Conservation (phyloP, 1,140 invertebrate species). For the Nasonia longicornis region DNA sequence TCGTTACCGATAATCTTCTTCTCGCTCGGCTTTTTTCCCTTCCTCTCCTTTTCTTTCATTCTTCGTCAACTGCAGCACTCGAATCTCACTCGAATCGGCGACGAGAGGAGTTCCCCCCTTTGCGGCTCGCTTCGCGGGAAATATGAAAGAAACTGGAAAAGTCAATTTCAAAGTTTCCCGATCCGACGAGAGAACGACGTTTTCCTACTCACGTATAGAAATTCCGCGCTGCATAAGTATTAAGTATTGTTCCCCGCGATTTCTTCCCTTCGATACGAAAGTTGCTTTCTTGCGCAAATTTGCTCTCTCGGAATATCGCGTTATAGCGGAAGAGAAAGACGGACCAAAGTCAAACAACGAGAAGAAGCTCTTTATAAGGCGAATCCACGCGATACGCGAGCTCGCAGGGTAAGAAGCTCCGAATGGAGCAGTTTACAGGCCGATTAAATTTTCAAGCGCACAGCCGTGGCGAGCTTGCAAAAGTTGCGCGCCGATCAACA, state of each 20-base stretch:
- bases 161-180: conserved; percentile 23
- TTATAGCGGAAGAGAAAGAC: not conserved
- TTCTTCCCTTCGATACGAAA: too few species aligned
- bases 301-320: not conserved
- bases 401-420: not conserved
- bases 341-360: not conserved
- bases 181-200: not conserved
- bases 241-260: too few species aligned
- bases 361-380: not conserved
- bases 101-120: not conserved
- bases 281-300: not conserved
- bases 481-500: not conserved
- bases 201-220: too few species aligned
- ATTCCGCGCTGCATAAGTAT: too few species aligned
- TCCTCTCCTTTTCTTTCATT: not conserved
- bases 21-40: too few species aligned
- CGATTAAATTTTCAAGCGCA: conserved; percentile 32
- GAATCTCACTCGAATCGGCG: not conserved
- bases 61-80: conserved; percentile 27
- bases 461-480: conserved; percentile 9
- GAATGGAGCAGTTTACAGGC: not conserved
- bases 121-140: not conserved
- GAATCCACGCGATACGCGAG: not conserved
- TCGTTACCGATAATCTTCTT: conserved; percentile 21
- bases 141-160: conserved; percentile 3